Base-by-base conservation (phyloP, 2,888 invertebrate species). In the Netelia fuscicornis region DNA sequence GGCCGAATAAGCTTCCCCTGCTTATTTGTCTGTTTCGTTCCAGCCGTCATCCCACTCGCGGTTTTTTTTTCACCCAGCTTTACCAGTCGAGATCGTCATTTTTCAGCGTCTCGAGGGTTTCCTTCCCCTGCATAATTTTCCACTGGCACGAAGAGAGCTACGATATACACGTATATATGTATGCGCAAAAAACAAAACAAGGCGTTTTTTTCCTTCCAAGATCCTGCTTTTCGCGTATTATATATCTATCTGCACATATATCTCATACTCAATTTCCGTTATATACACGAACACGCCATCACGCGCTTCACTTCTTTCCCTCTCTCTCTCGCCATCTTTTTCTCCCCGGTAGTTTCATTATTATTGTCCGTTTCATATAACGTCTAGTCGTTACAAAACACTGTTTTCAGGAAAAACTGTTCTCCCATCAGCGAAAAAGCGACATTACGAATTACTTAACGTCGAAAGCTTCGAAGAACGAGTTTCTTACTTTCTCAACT, bases 391-490 rank as follows among this genome's bases (percentile, higher is more conserved):
- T 10, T 48, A 10, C 48, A 48, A 48, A 13, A 10, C 54, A n/a
- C 30, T 30, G 68, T 52, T 68, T 68, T 52, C 52, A 25, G 23
- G 13, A 10, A 11, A 52, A 68, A 52, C 52, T 54, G 67, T 77
- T 77, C 64, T 75, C 44, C 77, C 56, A 30, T 68, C 80, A 30
- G 72, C 67, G 60, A 48, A 48, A 48, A 10, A 81, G 81, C 67
- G 68, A 62, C 75, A 81, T 75, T 74, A 75, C 67, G 74, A 72
- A 81, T 81, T 81, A 81, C 30, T 30, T 30, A 30, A 30, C 30
- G 30, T 30, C 30, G 30, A 30, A 5, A 30, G 30, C 30, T 30
- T 5, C 30, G 30, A 5, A 30, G 30, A 30, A 30, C 30, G 30
- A 30, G 48, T 48, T 48, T 48, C 48, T 48, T 48, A 48, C 30